Evolutionary conservation across 1,140 invertebrate genomes (phyloP).

Genomic region (Eurosta solidaginis): DNA sequence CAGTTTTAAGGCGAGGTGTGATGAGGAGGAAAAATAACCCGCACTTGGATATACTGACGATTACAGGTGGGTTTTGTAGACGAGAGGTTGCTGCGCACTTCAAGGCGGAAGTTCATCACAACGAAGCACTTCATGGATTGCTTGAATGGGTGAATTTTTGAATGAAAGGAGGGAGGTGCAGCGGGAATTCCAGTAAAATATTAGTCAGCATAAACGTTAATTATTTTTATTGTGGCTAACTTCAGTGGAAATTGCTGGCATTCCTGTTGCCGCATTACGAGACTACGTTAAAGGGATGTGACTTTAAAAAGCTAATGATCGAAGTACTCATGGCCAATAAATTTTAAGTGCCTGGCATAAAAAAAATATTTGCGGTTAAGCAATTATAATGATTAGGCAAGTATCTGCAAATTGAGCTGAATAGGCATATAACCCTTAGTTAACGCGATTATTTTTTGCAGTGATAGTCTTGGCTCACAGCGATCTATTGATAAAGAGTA

Average conservation of each 20-base stretch:
- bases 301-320: background rate
- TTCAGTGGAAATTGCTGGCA: background rate
- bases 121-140: background rate
- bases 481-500: no score
- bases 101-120: background rate
- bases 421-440: no score
- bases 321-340: background rate
- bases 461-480: no score
- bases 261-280: background rate
- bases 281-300: background rate
- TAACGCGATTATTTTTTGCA: no score
- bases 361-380: background rate
- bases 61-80: no score
- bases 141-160: background rate
- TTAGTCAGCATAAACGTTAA: background rate
- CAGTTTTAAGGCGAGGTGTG: background rate
- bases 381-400: background rate
- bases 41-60: background rate
- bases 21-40: background rate
- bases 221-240: conserved; percentile 19
- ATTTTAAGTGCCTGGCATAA: background rate
- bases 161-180: background rate
- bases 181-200: background rate
- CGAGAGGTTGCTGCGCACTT: background rate
- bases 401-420: background rate